These are phyloP conservation scores for Corythucha ciliata DNA, from an alignment of 2,888 invertebrate species.

Conservation along the genomic window DNA sequence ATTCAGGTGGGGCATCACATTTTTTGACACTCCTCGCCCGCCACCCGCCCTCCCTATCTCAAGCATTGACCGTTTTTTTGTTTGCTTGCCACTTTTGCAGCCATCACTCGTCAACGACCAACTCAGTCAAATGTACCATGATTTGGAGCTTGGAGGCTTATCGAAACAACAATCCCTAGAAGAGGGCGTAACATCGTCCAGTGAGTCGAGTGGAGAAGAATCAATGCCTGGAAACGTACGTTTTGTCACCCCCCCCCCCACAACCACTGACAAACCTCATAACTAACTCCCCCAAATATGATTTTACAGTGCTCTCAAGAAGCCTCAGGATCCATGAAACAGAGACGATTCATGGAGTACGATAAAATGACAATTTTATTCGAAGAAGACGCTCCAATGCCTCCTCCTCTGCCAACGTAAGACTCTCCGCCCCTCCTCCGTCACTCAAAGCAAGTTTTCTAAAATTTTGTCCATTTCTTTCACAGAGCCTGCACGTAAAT, in stretches of 20 bases:
- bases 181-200: constrained; percentile 45
- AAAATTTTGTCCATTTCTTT: too few species aligned
- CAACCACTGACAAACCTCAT: neutral
- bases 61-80: neutral
- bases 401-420: constrained; percentile 42
- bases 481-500: too few species aligned
- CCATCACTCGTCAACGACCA: constrained; percentile 63
- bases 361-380: constrained; percentile 56
- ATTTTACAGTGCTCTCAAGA: neutral
- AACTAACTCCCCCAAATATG: neutral
- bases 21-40: neutral
- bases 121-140: constrained; percentile 57
- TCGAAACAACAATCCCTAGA: constrained; percentile 52
- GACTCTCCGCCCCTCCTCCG: too few species aligned
- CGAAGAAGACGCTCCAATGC: constrained; percentile 61
- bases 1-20: constrained; percentile 49
- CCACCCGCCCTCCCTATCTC: neutral
- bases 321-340: neutral
- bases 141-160: constrained; percentile 56
- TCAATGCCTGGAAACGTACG: constrained; percentile 4
- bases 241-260: neutral
- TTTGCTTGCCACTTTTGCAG: constrained; percentile 45
- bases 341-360: constrained; percentile 42
- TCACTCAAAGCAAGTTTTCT: too few species aligned
- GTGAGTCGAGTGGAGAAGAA: constrained; percentile 41